Base-by-base conservation (phyloP, 1,140 invertebrate genomes). In the Diplogasteroides magnus region DNA sequence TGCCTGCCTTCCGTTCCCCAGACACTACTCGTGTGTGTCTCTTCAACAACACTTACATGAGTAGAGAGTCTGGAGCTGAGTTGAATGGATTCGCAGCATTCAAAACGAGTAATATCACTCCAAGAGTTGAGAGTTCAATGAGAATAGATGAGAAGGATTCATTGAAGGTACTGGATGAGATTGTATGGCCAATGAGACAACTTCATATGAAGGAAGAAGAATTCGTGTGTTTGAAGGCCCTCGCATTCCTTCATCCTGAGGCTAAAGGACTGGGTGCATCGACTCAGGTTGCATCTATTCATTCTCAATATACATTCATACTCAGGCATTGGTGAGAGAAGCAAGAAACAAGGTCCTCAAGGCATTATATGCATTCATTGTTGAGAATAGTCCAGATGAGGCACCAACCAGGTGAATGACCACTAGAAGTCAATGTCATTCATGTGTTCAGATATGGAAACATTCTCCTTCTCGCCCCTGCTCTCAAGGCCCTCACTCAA, bases 161-260 rank as follows among this genome's bases (percentile, higher is more conserved):
- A 77, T 15, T 57, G 77, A 27, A 48, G 37, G 80, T 82, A 2
- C 68, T 82, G 48, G 80, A 82, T 64, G 80, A 82, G 66, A 82
- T 82, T 55, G 80, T 82, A 15, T 82, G 80, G 80, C 80, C 80
- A 55, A 82, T 82, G 80, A 29, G 81, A 55, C 80, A 80, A 64
- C 61, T 81, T 13, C 67, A 79, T 55, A 82, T 82, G 80, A 71
- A 72, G 28, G 81, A 82, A 63, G 68, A 82, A 59, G 80, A 82
- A 61, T 82, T 82, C 56, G 80, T 82, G 15, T 82, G 80, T 63
- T 59, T 82, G 37, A 82, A 82, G 64, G 81, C 80, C 0, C 64
- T 82, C 14, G 80, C 80, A 13, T 82, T 83, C 61, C 69, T 82
- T 29, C 80, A 82, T 69, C 80, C 80, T 25, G 80, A 82, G 72